A percentile compares a stretch with the other conserved stretches of the same genome.
phyloP scores from a whole-genome alignment of 2,113 vertebrate genomes.

The Etheostoma cragini region DNA sequence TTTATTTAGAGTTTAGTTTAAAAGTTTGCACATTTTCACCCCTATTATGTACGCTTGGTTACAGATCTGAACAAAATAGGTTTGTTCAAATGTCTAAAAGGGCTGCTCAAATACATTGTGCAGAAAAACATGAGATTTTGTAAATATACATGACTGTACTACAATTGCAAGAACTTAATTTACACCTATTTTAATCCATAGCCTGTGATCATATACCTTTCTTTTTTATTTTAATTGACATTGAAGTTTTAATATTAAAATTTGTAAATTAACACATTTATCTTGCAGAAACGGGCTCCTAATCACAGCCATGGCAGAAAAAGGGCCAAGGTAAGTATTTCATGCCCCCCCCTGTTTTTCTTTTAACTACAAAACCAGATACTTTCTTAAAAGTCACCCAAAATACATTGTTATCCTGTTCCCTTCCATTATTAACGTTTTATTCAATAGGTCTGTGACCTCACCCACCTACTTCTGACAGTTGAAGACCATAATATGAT shows the following conservation, averaged over 20 bases:
- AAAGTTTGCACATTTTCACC: not conserved
- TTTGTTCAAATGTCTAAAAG: not conserved
- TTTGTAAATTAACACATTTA: not conserved
- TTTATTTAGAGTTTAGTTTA: not conserved
- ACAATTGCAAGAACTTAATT: no score
- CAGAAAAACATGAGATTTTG: no score
- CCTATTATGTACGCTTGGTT: not conserved
- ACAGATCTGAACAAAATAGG: not conserved
- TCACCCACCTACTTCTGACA: not conserved
- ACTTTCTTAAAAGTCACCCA: conserved; percentile 12
- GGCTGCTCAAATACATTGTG: not conserved
- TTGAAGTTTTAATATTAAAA: not conserved
- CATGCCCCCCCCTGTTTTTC: not conserved
- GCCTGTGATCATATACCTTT: no score
- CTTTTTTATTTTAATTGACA: no score
- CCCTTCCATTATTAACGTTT: conserved; percentile 23
- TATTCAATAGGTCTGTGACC: conserved; percentile 17
- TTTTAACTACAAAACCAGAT: conserved; percentile 3
- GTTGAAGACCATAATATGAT: not conserved
- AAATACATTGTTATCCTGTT: conserved; percentile 12
- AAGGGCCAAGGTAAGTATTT: conserved; percentile 91
- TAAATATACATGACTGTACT: no score
- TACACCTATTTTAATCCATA: no score
- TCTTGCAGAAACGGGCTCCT: conserved; percentile 89
- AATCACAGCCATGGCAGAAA: conserved; percentile 95